Conservation (phyloP, 2,113 vertebrate species). For the Chitala chitala region DNA sequence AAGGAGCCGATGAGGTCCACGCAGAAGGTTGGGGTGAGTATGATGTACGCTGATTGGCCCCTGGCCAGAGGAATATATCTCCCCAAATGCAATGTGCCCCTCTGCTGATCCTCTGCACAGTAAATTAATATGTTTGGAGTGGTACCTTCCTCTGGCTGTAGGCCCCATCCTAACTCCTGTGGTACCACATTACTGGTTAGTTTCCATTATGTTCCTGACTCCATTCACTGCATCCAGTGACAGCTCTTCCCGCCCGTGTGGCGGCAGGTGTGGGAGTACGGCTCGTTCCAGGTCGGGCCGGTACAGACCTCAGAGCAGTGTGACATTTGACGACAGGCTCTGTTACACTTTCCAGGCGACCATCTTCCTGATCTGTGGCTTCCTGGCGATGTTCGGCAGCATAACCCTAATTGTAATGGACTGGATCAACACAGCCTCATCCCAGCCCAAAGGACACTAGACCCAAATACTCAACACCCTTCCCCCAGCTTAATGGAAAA, state of each 20-base stretch:
- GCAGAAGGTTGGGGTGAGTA: slow-evolving; percentile 91
- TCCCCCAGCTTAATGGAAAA: too few relatives aligned
- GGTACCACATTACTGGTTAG: not conserved
- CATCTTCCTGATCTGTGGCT: slow-evolving; percentile 74
- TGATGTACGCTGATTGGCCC: not conserved
- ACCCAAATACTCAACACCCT: too few relatives aligned
- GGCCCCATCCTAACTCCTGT: not conserved
- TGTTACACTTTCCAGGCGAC: slow-evolving; percentile 64
- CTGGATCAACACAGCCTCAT: too few relatives aligned
- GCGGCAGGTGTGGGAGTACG: too few relatives aligned
- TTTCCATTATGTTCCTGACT: not conserved
- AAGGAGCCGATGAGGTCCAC: slow-evolving; percentile 87
- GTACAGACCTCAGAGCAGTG: not conserved
- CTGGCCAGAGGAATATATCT: not conserved
- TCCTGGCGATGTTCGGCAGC: slow-evolving; percentile 83
- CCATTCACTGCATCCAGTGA: too few relatives aligned
- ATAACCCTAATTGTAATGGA: slow-evolving; percentile 76
- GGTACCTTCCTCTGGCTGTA: not conserved
- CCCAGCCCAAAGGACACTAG: too few relatives aligned
- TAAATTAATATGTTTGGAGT: not conserved
- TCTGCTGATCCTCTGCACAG: not conserved
- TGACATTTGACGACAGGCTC: not conserved
- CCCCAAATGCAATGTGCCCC: not conserved
- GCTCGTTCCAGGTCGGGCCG: too few relatives aligned
- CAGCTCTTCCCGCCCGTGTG: not conserved